Evolutionary conservation across 2,888 invertebrate genomes (phyloP).

Genomic region (Coenonympha glycerion): DNA sequence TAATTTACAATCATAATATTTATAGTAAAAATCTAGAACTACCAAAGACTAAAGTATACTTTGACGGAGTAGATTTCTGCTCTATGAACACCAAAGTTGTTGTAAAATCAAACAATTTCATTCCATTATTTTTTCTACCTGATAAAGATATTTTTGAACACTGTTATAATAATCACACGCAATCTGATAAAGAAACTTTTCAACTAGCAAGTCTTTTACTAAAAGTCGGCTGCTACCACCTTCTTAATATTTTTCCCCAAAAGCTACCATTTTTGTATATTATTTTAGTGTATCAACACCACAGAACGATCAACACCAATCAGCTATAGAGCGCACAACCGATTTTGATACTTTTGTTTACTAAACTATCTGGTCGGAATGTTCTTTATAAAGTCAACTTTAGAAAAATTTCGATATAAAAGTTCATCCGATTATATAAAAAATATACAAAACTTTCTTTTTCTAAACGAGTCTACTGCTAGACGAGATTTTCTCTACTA

Average conservation of each 20-base stretch:
- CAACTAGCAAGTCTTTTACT: neutral
- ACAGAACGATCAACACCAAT: conserved; percentile 36
- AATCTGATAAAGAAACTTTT: neutral
- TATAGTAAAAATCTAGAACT: conserved; percentile 5
- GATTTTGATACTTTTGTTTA: conserved; percentile 31
- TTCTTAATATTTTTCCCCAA: conserved; percentile 9
- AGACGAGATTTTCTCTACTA: neutral
- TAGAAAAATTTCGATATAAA: conserved; percentile 35
- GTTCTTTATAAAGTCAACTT: conserved; percentile 25
- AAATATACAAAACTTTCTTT: conserved; percentile 49
- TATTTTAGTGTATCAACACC: conserved; percentile 32
- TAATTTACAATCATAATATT: conserved; percentile 19
- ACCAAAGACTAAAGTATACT: neutral
- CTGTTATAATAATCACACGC: neutral
- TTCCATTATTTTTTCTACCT: neutral
- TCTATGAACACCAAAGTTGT: conserved; percentile 1
- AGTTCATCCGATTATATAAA: conserved; percentile 30
- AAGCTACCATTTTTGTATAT: conserved; percentile 19
- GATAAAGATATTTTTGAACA: no score
- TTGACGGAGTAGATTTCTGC: conserved; percentile 9
- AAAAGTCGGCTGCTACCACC: conserved; percentile 12
- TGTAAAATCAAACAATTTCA: neutral
- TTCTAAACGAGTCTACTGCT: conserved; percentile 3
- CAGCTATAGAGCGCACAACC: conserved; percentile 33
- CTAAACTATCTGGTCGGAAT: conserved; percentile 31